Percentiles rank a stretch among this genome's conserved stretches.
phyloP scores from a whole-genome alignment of 2,888 invertebrate genomes.

The Cantharis rustica region DNA sequence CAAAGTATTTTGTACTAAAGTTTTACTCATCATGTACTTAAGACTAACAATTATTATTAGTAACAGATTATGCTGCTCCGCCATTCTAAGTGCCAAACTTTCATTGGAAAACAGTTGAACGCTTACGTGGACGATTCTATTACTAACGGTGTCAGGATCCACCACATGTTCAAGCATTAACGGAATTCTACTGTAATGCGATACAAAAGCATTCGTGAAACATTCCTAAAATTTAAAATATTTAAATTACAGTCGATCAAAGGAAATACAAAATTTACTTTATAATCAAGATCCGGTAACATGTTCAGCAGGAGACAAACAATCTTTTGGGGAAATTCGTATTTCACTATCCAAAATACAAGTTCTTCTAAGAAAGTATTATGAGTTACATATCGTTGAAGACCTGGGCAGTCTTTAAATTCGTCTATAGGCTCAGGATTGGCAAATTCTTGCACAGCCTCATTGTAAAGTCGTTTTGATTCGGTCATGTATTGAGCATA shows the following conservation, averaged over 20 bases:
- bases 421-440: constrained; percentile 71
- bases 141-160: constrained; percentile 91
- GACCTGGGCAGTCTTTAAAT: constrained; percentile 79
- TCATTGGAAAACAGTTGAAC: constrained; percentile 97
- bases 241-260: background rate
- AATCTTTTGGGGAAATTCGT: constrained; percentile 96
- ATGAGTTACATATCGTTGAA: constrained; percentile 80
- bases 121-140: constrained; percentile 96
- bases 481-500: constrained; percentile 75
- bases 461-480: constrained; percentile 77
- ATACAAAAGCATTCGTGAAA: constrained; percentile 90
- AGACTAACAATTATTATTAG: constrained; percentile 92
- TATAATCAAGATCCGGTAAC: constrained; percentile 93
- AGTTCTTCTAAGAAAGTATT: constrained; percentile 90
- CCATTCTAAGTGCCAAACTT: constrained; percentile 87
- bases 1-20: constrained; percentile 83
- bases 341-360: constrained; percentile 97
- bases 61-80: constrained; percentile 84
- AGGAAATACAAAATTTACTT: constrained; percentile 61
- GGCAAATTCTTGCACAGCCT: constrained; percentile 80
- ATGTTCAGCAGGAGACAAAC: constrained; percentile 94
- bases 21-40: constrained; percentile 91
- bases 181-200: constrained; percentile 95
- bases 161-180: constrained; percentile 83
- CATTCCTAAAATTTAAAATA: constrained; percentile 69